Conservation (phyloP, 2,888 invertebrate species). For the Unio pictorum region DNA sequence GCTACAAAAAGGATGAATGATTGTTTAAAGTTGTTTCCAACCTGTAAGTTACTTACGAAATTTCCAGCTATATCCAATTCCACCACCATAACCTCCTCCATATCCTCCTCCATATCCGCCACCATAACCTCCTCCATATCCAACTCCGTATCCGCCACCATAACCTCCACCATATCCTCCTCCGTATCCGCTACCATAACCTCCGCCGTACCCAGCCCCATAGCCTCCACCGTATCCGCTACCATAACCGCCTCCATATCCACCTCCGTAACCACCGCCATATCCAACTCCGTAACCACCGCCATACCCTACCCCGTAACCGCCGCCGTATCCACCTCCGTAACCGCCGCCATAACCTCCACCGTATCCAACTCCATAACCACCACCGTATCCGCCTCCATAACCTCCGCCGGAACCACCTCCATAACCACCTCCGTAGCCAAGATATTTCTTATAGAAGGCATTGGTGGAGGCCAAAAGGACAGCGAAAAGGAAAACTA, state of each 20-base stretch:
- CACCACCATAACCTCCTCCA: constrained; percentile 6
- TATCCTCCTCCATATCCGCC: no score
- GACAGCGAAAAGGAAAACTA: no score
- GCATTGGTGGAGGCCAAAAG: no score
- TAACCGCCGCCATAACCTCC: constrained; percentile 16
- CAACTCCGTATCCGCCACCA: no score
- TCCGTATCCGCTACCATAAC: no score
- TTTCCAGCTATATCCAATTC: background rate
- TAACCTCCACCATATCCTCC: no score
- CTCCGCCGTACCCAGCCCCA: background rate
- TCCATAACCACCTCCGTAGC: no score
- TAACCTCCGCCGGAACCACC: background rate
- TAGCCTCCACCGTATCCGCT: background rate
- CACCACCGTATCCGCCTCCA: constrained; percentile 6
- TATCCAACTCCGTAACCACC: constrained; percentile 3
- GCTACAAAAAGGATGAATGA: no score
- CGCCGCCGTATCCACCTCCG: constrained; percentile 9
- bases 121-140: no score
- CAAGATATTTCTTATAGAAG: no score
- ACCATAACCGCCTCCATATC: constrained; percentile 7
- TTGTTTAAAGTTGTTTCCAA: no score
- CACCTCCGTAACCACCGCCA: constrained; percentile 12
- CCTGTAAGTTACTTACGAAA: no score
- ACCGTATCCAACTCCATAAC: constrained; percentile 6
- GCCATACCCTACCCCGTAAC: background rate